Evolutionary conservation across 1,140 invertebrate species (phyloP).

Genomic region (Macrotrachela quadricornifera): DNA sequence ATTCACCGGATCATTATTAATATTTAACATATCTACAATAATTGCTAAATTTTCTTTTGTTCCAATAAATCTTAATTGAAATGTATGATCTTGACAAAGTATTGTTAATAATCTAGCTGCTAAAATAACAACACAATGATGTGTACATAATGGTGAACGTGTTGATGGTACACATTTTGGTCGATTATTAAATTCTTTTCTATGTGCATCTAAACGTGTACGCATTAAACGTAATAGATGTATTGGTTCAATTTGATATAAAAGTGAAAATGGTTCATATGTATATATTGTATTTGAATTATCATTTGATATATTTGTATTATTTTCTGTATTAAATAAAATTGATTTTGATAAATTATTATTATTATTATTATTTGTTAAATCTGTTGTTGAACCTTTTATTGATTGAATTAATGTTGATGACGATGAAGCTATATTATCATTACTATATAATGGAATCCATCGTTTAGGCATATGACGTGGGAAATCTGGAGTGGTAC

Average conservation of each 20-base stretch:
- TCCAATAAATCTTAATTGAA: conserved; percentile 35
- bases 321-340: neutral
- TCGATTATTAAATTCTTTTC: conserved; percentile 27
- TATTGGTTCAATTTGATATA: neutral
- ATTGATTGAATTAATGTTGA: too few relatives aligned
- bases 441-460: too few relatives aligned
- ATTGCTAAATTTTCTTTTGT: conserved; percentile 35
- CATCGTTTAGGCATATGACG: too few relatives aligned
- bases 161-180: conserved; percentile 39
- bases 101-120: conserved; percentile 42
- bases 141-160: conserved; percentile 41
- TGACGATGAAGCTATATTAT: too few relatives aligned
- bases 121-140: conserved; percentile 45
- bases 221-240: neutral
- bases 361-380: neutral
- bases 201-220: neutral
- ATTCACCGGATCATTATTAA: conserved; percentile 41
- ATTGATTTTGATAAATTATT: too few relatives aligned
- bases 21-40: conserved; percentile 37
- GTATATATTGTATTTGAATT: neutral
- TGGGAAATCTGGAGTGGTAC: too few relatives aligned
- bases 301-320: neutral
- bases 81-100: conserved; percentile 35
- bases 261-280: neutral
- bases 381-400: neutral